Evolutionary conservation across 2,888 invertebrate genomes (phyloP).

Genomic region (Idaea straminata): DNA sequence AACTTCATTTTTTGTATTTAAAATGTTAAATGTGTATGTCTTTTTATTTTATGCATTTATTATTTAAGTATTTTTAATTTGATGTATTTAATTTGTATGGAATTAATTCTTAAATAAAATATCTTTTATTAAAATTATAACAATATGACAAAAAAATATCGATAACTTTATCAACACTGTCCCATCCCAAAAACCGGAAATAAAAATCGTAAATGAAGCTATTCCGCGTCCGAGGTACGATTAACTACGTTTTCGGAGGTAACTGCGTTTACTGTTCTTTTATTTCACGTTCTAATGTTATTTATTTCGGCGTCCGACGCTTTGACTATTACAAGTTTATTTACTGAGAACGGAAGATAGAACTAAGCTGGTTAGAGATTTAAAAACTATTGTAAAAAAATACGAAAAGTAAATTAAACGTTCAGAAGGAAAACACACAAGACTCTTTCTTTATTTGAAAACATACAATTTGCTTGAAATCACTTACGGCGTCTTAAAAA

Average conservation of each 20-base stretch:
- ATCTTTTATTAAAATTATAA: too few relatives aligned
- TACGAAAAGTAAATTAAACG: background rate
- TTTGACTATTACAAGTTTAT: background rate
- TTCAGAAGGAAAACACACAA: too few relatives aligned
- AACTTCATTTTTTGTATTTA: too few relatives aligned
- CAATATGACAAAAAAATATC: background rate
- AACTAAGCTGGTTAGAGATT: background rate
- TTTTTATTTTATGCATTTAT: too few relatives aligned
- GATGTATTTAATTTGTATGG: too few relatives aligned
- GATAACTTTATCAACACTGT: constrained; percentile 7
- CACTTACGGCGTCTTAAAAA: too few relatives aligned
- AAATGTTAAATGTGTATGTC: too few relatives aligned
- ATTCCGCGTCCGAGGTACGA: constrained; percentile 68
- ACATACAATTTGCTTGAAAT: too few relatives aligned
- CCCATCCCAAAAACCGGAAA: constrained; percentile 63
- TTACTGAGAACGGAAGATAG: background rate
- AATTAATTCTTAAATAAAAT: too few relatives aligned
- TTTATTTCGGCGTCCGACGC: constrained; percentile 48
- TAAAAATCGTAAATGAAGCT: constrained; percentile 80
- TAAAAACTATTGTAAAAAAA: background rate
- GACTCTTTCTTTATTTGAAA: too few relatives aligned
- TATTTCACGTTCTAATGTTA: constrained; percentile 74
- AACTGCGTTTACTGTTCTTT: constrained; percentile 70
- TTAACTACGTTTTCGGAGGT: constrained; percentile 72
- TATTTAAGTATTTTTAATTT: too few relatives aligned